Conservation (phyloP, 53 echinoderm and acorn worm species). For the Hippasteria phrygiana region DNA sequence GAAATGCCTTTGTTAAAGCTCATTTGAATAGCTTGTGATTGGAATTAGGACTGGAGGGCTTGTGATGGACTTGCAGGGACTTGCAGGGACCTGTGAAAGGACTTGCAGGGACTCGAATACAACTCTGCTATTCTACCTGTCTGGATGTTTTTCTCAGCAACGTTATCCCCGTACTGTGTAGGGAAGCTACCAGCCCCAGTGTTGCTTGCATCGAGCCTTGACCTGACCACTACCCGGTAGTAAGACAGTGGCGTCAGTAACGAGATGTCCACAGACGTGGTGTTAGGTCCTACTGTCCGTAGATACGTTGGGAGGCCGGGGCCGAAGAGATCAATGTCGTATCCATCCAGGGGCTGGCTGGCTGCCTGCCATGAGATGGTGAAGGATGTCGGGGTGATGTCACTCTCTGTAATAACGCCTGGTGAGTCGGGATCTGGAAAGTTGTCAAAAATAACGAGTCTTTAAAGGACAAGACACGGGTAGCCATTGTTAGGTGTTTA, state of each 20-base stretch:
- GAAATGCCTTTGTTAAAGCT: too few species aligned
- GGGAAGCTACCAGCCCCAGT: background rate
- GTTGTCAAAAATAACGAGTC: background rate
- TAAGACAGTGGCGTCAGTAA: slow-evolving; percentile 41
- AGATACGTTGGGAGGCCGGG: background rate
- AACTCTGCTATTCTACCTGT: too few species aligned
- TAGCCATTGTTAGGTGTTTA: background rate
- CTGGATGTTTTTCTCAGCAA: background rate
- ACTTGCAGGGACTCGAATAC: too few species aligned
- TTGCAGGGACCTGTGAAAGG: too few species aligned
- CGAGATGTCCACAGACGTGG: slow-evolving; percentile 6
- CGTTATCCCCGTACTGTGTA: slow-evolving; percentile 45
- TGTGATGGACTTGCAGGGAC: too few species aligned
- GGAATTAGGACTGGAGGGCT: too few species aligned
- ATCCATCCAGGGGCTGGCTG: background rate
- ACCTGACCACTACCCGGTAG: slow-evolving; percentile 57
- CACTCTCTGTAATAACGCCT: background rate
- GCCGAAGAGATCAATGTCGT: slow-evolving; percentile 43
- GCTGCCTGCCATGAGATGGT: slow-evolving; percentile 39
- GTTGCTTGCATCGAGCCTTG: slow-evolving; percentile 17
- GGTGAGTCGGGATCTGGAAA: slow-evolving; percentile 63
- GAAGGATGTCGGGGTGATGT: slow-evolving; percentile 64
- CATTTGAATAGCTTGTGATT: too few species aligned
- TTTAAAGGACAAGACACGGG: background rate
- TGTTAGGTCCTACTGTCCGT: slow-evolving; percentile 9